Conservation (phyloP, 2,888 invertebrate genomes). For the Polydrusus cervinus region DNA sequence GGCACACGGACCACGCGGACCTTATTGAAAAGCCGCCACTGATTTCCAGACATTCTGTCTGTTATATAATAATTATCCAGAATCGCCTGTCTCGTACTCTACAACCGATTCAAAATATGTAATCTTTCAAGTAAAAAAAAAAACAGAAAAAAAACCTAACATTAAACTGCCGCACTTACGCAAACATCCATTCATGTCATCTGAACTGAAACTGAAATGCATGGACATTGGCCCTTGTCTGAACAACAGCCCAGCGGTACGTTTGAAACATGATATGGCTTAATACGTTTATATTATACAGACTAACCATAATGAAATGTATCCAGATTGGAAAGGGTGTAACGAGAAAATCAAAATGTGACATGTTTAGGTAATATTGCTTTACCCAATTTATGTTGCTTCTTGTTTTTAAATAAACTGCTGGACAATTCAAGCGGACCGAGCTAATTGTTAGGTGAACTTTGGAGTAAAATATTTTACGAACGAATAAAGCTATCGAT, state of each 20-base stretch:
- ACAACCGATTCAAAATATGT: not conserved
- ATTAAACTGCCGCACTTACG: conserved; percentile 43
- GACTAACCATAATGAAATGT: conserved; percentile 54
- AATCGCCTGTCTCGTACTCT: conserved; percentile 4
- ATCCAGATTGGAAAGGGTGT: conserved; percentile 9
- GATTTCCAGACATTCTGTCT: not conserved
- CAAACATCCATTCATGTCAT: conserved; percentile 38
- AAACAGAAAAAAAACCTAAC: conserved; percentile 32
- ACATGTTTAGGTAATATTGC: not conserved
- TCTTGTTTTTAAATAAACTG: too few relatives aligned
- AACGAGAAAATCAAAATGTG: not conserved
- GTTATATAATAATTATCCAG: conserved; percentile 1
- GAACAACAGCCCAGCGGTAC: conserved; percentile 57
- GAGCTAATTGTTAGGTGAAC: too few relatives aligned
- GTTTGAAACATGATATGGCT: conserved; percentile 61
- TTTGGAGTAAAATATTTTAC: too few relatives aligned
- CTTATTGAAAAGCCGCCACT: too few relatives aligned
- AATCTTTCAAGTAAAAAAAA: conserved; percentile 13
- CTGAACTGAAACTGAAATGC: conserved; percentile 50
- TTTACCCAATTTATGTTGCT: too few relatives aligned
- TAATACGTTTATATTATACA: conserved; percentile 61
- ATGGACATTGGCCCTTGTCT: conserved; percentile 57
- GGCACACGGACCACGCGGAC: too few relatives aligned
- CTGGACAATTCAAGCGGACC: too few relatives aligned
- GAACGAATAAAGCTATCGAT: too few relatives aligned